Evolutionary conservation across 1,140 invertebrate genomes (phyloP).

Genomic region (Holcopasites calliopsidis): DNA sequence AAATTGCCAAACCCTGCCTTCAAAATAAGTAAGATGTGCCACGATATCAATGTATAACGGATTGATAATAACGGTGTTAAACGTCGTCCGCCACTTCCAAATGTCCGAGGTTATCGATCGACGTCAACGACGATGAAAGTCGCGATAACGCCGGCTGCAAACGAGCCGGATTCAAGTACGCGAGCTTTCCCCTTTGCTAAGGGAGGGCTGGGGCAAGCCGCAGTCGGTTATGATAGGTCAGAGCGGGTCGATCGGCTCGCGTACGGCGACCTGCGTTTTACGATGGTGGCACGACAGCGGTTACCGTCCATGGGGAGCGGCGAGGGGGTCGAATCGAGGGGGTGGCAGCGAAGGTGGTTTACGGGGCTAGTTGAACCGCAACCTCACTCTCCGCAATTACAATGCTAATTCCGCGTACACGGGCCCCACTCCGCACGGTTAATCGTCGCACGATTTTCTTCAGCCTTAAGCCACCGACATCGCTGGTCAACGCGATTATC

Average conservation of each 20-base stretch:
- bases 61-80: background rate
- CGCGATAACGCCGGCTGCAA: background rate
- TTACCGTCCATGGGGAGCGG: background rate
- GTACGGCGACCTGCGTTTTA: conserved; percentile 56
- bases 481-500: conserved; percentile 30
- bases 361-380: conserved; percentile 46
- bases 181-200: conserved; percentile 23
- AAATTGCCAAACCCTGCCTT: too few relatives aligned
- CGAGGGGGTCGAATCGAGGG: background rate
- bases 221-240: conserved; percentile 48
- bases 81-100: background rate
- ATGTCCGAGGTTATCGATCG: conserved; percentile 14
- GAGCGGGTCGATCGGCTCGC: conserved; percentile 48
- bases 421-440: conserved; percentile 42
- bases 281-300: conserved; percentile 47
- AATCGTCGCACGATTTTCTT: conserved; percentile 57
- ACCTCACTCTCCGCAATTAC: conserved; percentile 56
- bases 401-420: conserved; percentile 63
- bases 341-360: conserved; percentile 11
- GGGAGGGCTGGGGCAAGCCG: conserved; percentile 35
- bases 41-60: background rate
- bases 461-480: conserved; percentile 2
- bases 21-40: background rate
- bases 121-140: conserved; percentile 13
- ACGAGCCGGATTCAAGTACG: conserved; percentile 9